Base-by-base conservation (phyloP, 2,113 vertebrate species). In the Circaetus gallicus region DNA sequence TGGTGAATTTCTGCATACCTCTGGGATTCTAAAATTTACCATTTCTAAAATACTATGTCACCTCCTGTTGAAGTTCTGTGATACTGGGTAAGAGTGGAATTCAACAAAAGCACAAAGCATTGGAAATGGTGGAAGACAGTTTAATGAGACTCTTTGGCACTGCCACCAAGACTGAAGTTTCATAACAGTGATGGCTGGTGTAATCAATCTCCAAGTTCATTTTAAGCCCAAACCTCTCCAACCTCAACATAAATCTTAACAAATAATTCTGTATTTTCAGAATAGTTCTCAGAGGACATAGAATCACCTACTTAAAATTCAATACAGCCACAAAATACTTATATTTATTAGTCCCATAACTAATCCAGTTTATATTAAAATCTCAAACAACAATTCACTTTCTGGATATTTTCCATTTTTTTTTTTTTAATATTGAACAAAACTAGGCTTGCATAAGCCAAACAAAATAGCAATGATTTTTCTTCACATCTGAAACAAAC, bases 281-380 rank as follows among this genome's bases (percentile, higher is more conserved):
- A 82, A 79, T 78, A 72, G 83, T 88, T 95, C 82, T 91, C 82
- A 86, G 36, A 82, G 85, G 87, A 83, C 40, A 36, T 29, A 79
- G 55, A 91, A 90, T 88, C 55, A 71, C 65, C 69, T 86, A 84
- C 79, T 97, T 97, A 95, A 95, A 90, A 93, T 93, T 95, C 95
- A 94, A 26, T 80, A 55, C 63, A 84, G 65, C 19, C 69, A 69
- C 65, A 86, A 73, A 95, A 83, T 79, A 34, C 87, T 47, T 93
- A 50, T 67, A 93, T 91, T 94, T 97, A 87, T 95, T 95, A 94
- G 63, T 88, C 79, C 34, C 76, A 81, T 81, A 96, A 74, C 90
- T 95, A 96, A 96, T 97, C 79, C 85, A 24, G 82, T 91, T 97
- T 94, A 96, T 97, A 96, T 97, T 96, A 95, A 93, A 97, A 86